Evolutionary conservation across 1,140 invertebrate genomes (phyloP), one percentile per base, ranked within the genome.

Genomic region (Ips typographus): DNA sequence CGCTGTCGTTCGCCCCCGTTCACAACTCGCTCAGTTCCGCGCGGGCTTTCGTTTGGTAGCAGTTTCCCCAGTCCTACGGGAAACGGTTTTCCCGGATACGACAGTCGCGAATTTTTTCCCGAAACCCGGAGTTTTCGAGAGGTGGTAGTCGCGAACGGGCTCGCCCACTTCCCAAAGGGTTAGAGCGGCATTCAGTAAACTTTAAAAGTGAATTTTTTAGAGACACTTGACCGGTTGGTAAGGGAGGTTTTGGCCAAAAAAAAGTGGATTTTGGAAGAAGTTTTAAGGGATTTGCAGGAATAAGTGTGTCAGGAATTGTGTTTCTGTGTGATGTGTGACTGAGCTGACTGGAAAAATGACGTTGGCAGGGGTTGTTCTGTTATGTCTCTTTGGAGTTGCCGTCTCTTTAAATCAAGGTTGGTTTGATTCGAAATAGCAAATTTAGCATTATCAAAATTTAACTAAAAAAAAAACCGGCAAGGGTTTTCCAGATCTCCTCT

Each of bases 81-180:
- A 22, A 22, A 52, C 51, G 44, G 4, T 47, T 52, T 52, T 40
- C 51, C 52, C 52, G 51, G 63, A 47, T 3, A 43, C 42, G 22
- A 6, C 43, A 37, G 49, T 57, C 53, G 64, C 64, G 64, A 58
- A 40, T 43, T 66, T 49, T 58, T 66, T 44, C 36, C 53, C 38
- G 66, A 22, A 22, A 22, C 22, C 36, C 44, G 57, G 55, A 56
- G 66, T 55, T 61, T 47, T 56, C 53, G 58, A 41, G 58, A 22
- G 58, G n/a, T 36, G 8, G 8, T 37, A 7, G 40, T 3, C 40
- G 43, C 40, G 43, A 43, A 2, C 68, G 22, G 74, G 72, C 74
- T 73, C 74, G 72, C 74, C 74, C 74, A 75, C 74, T 70, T 71
- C 57, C 44, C 39, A 22, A 22, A 22, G 22, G 22, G 22, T 22